Evolutionary conservation across 1,140 invertebrate genomes (phyloP).

Genomic region (Mesaphorura yosii): DNA sequence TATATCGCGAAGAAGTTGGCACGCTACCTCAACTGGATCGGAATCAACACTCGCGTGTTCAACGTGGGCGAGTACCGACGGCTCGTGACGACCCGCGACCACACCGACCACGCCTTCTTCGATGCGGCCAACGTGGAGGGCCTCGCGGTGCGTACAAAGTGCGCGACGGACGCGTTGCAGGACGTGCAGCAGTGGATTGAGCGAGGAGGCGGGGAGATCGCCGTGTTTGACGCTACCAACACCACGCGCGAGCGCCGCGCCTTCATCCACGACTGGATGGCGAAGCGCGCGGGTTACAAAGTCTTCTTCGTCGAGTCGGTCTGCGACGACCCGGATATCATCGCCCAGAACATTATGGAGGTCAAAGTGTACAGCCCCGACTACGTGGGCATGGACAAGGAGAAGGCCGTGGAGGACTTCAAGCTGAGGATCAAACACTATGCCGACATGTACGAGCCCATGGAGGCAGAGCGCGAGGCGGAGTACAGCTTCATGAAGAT

Average conservation of each 20-base stretch:
- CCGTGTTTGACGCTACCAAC: conserved; percentile 97
- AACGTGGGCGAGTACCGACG: conserved; percentile 93
- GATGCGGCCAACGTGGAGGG: conserved; percentile 83
- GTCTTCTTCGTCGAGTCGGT: conserved; percentile 94
- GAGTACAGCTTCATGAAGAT: conserved; percentile 89
- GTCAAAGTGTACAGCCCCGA: conserved; percentile 98
- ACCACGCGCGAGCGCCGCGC: conserved; percentile 80
- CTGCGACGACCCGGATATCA: conserved; percentile 89
- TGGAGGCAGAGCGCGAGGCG: conserved; percentile 55
- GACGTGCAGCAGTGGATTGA: conserved; percentile 85
- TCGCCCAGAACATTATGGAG: conserved; percentile 96
- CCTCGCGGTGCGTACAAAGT: conserved; percentile 84
- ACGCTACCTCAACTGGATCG: conserved; percentile 96
- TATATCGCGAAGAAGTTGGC: conserved; percentile 97
- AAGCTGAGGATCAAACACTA: conserved; percentile 91
- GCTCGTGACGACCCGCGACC: conserved; percentile 79
- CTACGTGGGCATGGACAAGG: conserved; percentile 86
- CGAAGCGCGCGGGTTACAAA: conserved; percentile 84
- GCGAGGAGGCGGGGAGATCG: conserved; percentile 84
- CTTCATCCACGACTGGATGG: conserved; percentile 78
- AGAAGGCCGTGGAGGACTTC: conserved; percentile 89
- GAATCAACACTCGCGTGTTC: conserved; percentile 86
- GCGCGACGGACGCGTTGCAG: conserved; percentile 79
- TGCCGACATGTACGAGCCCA: conserved; percentile 75
- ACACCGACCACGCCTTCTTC: conserved; percentile 92